Evolutionary conservation across 2,113 vertebrate genomes (phyloP), one percentile per base, ranked within the genome.

Genomic region (Axis porcinus): DNA sequence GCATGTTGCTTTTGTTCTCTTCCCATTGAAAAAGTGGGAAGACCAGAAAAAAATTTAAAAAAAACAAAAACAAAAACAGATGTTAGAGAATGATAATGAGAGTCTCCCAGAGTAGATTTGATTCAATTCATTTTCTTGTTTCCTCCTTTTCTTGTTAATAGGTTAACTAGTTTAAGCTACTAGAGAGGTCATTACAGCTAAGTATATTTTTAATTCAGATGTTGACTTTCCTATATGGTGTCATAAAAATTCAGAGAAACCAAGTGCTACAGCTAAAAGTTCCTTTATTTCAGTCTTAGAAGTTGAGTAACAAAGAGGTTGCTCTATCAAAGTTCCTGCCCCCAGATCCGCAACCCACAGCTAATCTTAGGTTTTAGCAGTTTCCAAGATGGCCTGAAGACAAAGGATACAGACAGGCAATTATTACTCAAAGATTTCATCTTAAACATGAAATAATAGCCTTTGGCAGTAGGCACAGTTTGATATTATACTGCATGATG

Each of bases 231-330:
- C n/a, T 87, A 4, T 93, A 62, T 81, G 70, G 15, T 47, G 60
- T 95, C 55, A 89, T 95, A 78, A 86, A 97, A 95, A 97, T 91
- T 92, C 76, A 89, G 43, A 95, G 58, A 95, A 85, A 58, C 19
- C 21, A 64, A 79, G 7, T 79, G n/a, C 82, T 93, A 16, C 2
- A 45, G 30, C 10, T 93, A 47, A 40, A 52, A 19, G 40, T 58
- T 33, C 47, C 50, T 92, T 8, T 50, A 30, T 89, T 83, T 94
- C 67, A 82, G 33, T 52, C 85, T 79, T 95, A 86, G 79, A 78
- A 95, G 43, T 9, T n/a, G 47, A 89, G 82, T 89, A 36, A 74
- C 21, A 54, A 84, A 60, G 21, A 91, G 28, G 57, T 15, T 86
- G 13, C 15, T 64, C 17, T 91, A 23, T 89, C 89, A 67, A 90